phyloP scores from a whole-genome alignment of 2,113 vertebrate genomes.

The Muntiacus muntjak region DNA sequence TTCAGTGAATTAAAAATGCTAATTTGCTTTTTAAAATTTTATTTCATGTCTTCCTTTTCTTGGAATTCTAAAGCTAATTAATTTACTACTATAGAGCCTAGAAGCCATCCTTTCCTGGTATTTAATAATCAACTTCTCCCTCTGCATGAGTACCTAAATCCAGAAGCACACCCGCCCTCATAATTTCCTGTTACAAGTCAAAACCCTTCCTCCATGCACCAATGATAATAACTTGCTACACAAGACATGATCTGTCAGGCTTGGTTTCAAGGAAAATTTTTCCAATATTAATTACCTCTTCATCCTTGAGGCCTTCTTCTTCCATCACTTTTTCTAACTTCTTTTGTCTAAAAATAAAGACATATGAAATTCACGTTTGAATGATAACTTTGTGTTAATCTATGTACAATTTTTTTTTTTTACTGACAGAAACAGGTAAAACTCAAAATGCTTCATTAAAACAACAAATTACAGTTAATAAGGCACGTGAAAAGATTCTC shows the following conservation, averaged over 20 bases:
- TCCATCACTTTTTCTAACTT: slow-evolving; percentile 99
- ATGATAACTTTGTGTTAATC: slow-evolving; percentile 14
- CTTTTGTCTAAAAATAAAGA: slow-evolving; percentile 87
- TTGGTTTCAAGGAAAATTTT: not conserved
- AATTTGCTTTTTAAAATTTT: not conserved
- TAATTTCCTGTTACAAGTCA: not conserved
- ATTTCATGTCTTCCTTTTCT: slow-evolving; percentile 13
- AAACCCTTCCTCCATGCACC: not conserved
- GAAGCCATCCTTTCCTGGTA: not conserved
- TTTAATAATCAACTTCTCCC: slow-evolving; percentile 9
- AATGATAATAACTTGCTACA: not conserved
- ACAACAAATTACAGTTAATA: not conserved
- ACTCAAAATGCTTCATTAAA: not conserved
- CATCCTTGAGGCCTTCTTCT: slow-evolving; percentile 96
- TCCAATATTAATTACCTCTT: slow-evolving; percentile 87
- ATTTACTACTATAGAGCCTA: not conserved
- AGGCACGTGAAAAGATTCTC: not conserved
- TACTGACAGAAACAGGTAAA: not conserved
- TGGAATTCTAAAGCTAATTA: slow-evolving; percentile 29
- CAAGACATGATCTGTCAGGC: not conserved
- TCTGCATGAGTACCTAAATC: not conserved
- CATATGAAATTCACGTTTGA: not conserved
- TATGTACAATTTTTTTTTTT: not conserved
- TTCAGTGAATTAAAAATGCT: not conserved
- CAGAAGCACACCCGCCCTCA: not conserved